Base-by-base conservation (phyloP, 2,888 invertebrate genomes). In the Agrenia bidenticulata region DNA sequence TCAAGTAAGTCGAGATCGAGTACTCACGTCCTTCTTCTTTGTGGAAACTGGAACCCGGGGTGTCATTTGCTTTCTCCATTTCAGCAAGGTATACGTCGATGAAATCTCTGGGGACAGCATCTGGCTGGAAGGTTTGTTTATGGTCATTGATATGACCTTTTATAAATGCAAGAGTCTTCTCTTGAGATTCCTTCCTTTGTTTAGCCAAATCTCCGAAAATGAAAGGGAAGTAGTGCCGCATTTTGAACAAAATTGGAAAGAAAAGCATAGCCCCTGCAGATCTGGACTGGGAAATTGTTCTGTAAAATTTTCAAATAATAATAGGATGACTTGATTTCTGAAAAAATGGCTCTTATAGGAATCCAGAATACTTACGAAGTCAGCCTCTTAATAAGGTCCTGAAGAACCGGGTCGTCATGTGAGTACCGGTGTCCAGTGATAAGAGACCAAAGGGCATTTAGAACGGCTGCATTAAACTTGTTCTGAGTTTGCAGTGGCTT, bases 71-170 rank as follows among this genome's bases (percentile, higher is more conserved):
- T 39, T 63, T 66, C 37, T 67, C 64, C 50, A 70, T 69, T 62
- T 75, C 70, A 0, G 56, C 58, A 13, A 73, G 41, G 49, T 73
- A 75, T 21, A 67, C 67, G 58, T 75, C 75, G 41, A 75, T 70
- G 41, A 73, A 75, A 58, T 75, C 75, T 32, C 73, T 32, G 0
- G 69, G 67, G 2, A 50, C 61, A 1, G 66, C 63, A 15, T 67
- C 62, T 15, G 59, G 61, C 39, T 71, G 71, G 39, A 69, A 70
- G 26, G 73, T 65, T 0, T 63, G 51, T 42, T 70, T 54, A 55
- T 75, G 75, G 2, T 69, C 64, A 5, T 66, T 23, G 15, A 75
- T 69, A 9, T 60, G 61, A 2, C 65, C 59, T 1, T 59, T 60
- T n/a, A 75, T 73, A 50, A 74, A 66, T 1, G 27, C 51, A 24